Evolutionary conservation across 2,797 vertebrate genomes (phyloP).

Genomic region (Hafferia zeledoni): DNA sequence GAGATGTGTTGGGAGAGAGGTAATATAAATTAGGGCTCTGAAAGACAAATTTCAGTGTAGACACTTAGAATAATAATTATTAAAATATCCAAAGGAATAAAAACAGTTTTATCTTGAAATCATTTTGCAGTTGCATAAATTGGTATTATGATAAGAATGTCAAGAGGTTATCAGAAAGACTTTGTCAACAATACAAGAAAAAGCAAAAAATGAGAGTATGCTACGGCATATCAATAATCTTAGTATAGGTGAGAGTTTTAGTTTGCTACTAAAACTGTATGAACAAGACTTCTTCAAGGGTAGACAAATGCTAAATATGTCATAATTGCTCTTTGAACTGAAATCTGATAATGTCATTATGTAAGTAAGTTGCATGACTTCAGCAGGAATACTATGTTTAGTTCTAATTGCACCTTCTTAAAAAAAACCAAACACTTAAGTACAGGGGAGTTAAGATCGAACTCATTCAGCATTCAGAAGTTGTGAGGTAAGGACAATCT

Average conservation of each 20-base stretch:
- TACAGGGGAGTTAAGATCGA: neutral
- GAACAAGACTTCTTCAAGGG: constrained; percentile 38
- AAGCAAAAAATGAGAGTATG: neutral
- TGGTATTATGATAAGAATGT: neutral
- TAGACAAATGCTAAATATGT: constrained; percentile 53
- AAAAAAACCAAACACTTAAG: neutral
- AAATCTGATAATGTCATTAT: constrained; percentile 63
- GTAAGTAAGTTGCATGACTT: constrained; percentile 56
- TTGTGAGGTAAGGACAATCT: constrained; percentile 17
- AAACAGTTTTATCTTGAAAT: neutral
- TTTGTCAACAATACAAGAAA: neutral
- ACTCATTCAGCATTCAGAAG: neutral
- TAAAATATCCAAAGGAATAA: neutral
- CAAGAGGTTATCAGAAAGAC: neutral
- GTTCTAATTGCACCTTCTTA: neutral
- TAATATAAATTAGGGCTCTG: neutral
- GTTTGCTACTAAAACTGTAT: neutral
- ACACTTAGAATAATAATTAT: neutral
- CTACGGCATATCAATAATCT: neutral
- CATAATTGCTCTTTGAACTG: constrained; percentile 54
- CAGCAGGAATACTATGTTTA: constrained; percentile 58
- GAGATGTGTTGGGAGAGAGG: neutral
- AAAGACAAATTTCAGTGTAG: neutral
- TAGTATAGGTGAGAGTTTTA: neutral
- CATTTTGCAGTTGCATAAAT: neutral